These are phyloP conservation scores for Iphiclides podalirius DNA, from an alignment of 2,888 invertebrate genomes.

Conservation along the genomic window DNA sequence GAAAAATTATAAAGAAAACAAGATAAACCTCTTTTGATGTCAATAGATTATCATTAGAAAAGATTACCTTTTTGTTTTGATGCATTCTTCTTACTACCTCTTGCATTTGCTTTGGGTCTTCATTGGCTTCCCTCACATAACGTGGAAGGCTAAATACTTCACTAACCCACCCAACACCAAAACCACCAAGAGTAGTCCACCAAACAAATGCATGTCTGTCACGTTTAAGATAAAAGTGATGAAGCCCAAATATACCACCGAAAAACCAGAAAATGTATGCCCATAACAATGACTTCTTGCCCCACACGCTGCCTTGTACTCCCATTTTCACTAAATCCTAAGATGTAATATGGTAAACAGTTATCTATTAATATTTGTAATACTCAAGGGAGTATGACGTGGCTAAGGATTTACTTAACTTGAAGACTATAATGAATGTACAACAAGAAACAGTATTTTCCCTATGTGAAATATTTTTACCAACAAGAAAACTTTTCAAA, in stretches of 20 bases:
- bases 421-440: no score
- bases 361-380: no score
- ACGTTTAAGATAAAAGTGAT: slow-evolving; percentile 93
- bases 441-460: no score
- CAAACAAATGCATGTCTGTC: slow-evolving; percentile 95
- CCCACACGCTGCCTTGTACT: slow-evolving; percentile 35
- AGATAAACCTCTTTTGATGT: no score
- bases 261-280: slow-evolving; percentile 93
- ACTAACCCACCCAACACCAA: slow-evolving; percentile 92
- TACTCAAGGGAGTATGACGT: no score
- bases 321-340: slow-evolving; percentile 32
- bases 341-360: neutral
- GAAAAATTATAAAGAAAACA: no score
- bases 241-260: slow-evolving; percentile 93
- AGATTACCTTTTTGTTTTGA: slow-evolving; percentile 82
- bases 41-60: no score
- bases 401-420: no score
- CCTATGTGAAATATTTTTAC: no score
- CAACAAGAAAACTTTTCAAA: neutral
- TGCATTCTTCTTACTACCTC: slow-evolving; percentile 82
- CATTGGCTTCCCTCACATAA: slow-evolving; percentile 91
- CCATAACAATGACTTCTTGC: slow-evolving; percentile 80
- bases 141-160: slow-evolving; percentile 92
- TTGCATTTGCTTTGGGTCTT: slow-evolving; percentile 84
- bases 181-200: slow-evolving; percentile 93